Percentiles rank a stretch among this genome's conserved stretches.
Evolutionary conservation across 1,140 invertebrate species (phyloP).

Genomic region (Phthorimaea operculella): DNA sequence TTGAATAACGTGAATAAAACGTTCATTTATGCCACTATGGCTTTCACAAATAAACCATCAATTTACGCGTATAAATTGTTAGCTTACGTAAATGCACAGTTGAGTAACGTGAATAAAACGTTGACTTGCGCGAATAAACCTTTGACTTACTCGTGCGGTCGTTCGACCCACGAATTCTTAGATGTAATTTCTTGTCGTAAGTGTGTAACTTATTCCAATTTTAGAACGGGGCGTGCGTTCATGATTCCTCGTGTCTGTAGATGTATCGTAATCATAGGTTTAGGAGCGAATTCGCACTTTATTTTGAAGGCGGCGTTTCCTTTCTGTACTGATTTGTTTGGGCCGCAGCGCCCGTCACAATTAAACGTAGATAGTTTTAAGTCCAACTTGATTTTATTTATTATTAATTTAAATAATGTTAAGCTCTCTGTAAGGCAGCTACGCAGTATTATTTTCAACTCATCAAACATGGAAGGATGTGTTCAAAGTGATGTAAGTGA

Average conservation of each 20-base stretch:
- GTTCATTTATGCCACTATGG: background rate
- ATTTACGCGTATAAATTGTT: background rate
- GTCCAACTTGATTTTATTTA: slow-evolving; percentile 37
- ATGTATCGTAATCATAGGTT: slow-evolving; percentile 19
- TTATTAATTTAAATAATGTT: slow-evolving; percentile 32
- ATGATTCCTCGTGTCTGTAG: slow-evolving; percentile 21
- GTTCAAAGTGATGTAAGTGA: background rate
- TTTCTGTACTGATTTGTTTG: slow-evolving; percentile 48
- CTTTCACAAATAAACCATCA: background rate
- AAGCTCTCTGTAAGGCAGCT: slow-evolving; percentile 21
- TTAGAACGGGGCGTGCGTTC: slow-evolving; percentile 11
- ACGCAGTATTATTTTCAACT: slow-evolving; percentile 40
- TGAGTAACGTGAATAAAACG: background rate
- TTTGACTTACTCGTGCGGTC: background rate
- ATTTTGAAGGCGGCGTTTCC: slow-evolving; percentile 24
- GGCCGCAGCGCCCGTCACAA: background rate
- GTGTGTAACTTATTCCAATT: background rate
- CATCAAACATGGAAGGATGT: slow-evolving; percentile 8
- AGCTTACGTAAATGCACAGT: background rate
- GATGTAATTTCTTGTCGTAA: background rate
- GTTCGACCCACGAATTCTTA: background rate
- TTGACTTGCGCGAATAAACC: background rate
- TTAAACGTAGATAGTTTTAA: slow-evolving; percentile 18
- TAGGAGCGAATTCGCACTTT: slow-evolving; percentile 41
- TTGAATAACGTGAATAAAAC: too few species aligned